Evolutionary conservation across 2,797 vertebrate genomes (phyloP).

Genomic region (Loris lydekkerianus): DNA sequence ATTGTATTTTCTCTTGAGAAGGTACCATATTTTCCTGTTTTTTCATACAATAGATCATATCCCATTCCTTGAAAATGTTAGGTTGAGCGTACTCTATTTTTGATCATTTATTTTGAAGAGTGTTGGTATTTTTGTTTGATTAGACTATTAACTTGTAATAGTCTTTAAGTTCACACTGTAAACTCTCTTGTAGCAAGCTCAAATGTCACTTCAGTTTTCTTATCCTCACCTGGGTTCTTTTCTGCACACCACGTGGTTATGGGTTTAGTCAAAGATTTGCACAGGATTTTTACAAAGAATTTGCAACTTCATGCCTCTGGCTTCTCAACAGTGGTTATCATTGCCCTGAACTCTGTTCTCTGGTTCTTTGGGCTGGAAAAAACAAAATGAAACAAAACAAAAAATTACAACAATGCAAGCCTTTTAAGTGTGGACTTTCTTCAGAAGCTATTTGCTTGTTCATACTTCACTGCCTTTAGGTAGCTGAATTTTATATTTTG

Average conservation of each 20-base stretch:
- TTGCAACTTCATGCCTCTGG: not conserved
- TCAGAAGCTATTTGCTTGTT: not conserved
- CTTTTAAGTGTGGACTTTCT: not conserved
- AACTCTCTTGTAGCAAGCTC: not conserved
- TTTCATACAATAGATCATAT: not conserved
- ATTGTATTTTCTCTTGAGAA: conserved; percentile 1
- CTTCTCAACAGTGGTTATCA: not conserved
- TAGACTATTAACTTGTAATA: not conserved
- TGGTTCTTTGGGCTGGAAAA: not conserved
- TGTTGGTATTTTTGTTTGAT: conserved; percentile 11
- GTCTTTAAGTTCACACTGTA: not conserved
- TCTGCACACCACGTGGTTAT: not conserved
- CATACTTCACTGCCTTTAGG: not conserved
- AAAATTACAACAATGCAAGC: not conserved
- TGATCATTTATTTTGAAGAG: not conserved
- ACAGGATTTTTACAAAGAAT: not conserved
- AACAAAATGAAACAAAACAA: not conserved
- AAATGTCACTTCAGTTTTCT: not conserved
- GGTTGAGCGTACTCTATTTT: not conserved
- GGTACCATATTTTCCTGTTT: not conserved
- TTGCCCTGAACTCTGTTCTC: not conserved
- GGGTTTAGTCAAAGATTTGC: not conserved
- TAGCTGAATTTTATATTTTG: conserved; percentile 42
- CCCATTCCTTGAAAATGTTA: not conserved
- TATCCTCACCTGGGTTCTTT: not conserved